Conservation (phyloP, 2,797 vertebrate species). For the Loris lydekkerianus region DNA sequence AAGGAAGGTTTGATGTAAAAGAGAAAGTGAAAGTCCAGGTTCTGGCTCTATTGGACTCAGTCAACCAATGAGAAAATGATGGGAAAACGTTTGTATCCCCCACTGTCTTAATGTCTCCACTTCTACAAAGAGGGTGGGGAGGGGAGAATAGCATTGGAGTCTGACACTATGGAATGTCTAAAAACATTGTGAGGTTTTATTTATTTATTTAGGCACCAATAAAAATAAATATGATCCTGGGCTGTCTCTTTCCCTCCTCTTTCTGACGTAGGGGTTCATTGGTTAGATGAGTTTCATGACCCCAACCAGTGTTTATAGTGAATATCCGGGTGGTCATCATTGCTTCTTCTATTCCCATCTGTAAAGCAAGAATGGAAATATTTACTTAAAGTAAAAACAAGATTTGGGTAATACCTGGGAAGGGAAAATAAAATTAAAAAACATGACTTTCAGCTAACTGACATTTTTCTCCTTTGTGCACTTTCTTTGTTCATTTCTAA, state of each 20-base stretch:
- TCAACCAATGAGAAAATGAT: neutral
- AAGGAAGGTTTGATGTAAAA: neutral
- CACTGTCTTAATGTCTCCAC: neutral
- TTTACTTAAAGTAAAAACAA: constrained; percentile 50
- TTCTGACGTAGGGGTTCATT: neutral
- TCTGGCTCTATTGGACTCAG: neutral
- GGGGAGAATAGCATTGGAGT: neutral
- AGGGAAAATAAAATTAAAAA: neutral
- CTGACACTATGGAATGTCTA: neutral
- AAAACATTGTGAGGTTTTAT: neutral
- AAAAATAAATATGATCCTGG: neutral
- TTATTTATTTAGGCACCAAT: neutral
- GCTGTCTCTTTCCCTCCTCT: neutral
- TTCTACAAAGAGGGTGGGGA: neutral
- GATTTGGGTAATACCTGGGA: neutral
- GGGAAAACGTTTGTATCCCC: neutral
- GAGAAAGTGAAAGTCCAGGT: neutral
- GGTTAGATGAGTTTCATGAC: neutral
- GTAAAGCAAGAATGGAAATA: neutral
- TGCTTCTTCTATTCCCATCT: neutral
- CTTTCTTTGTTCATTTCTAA: neutral
- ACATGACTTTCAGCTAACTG: neutral
- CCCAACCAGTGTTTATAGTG: neutral
- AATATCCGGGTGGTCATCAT: neutral
- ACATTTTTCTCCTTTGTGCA: neutral